Conservation (phyloP, 2,888 invertebrate species). For the Parasteatoda lunata region DNA sequence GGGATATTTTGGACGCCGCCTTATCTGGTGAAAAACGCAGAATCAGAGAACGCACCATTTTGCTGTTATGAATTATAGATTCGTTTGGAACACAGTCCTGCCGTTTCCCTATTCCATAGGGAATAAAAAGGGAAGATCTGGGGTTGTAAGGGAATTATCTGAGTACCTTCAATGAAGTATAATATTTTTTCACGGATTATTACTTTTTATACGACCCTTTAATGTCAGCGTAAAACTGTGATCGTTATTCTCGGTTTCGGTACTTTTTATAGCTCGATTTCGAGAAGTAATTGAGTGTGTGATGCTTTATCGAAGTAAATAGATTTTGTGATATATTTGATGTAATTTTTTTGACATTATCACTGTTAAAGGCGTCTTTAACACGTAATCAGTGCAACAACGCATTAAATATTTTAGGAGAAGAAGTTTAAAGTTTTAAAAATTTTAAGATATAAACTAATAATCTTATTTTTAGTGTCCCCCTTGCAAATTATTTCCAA, state of each 20-base stretch:
- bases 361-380: too few relatives aligned
- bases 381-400: too few relatives aligned
- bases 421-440: too few relatives aligned
- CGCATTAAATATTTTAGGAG: too few relatives aligned
- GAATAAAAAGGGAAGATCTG: conserved; percentile 4
- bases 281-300: not conserved
- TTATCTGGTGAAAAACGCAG: conserved; percentile 38
- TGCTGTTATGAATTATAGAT: conserved; percentile 42
- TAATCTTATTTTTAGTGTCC: too few relatives aligned
- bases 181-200: conserved; percentile 56
- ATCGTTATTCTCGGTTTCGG: conserved; percentile 13
- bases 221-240: conserved; percentile 21
- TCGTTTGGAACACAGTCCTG: conserved; percentile 14
- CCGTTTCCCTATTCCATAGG: not conserved
- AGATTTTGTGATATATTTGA: too few relatives aligned
- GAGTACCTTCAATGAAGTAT: not conserved
- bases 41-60: conserved; percentile 26
- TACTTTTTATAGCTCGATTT: conserved; percentile 30
- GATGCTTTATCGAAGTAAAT: not conserved
- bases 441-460: too few relatives aligned
- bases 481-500: too few relatives aligned
- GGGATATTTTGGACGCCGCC: conserved; percentile 15
- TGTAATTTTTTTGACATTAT: too few relatives aligned
- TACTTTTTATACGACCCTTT: conserved; percentile 37
- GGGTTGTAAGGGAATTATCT: conserved; percentile 20